Evolutionary conservation across 2,113 vertebrate species (phyloP).

Genomic region (Colistium nudipinnis): DNA sequence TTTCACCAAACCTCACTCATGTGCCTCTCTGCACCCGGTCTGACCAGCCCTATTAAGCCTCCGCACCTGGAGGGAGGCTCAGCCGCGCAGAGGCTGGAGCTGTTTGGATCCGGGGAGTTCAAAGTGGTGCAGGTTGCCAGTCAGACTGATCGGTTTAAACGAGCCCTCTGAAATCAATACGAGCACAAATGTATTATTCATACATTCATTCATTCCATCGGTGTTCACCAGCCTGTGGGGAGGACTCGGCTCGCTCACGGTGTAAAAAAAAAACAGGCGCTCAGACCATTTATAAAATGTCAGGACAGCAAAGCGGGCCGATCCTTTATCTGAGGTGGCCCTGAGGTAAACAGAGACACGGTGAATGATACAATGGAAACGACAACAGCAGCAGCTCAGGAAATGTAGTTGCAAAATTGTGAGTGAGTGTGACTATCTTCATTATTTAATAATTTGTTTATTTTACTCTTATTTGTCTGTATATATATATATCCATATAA

Average conservation of each 20-base stretch:
- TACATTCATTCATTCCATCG: slow-evolving; percentile 25
- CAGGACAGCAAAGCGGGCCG: not conserved
- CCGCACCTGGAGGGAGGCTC: not conserved
- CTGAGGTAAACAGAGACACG: not conserved
- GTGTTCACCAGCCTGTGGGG: not conserved
- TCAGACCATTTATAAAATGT: not conserved
- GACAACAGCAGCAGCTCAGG: not conserved
- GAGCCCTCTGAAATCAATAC: slow-evolving; percentile 23
- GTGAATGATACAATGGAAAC: not conserved
- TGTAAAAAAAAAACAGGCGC: not conserved
- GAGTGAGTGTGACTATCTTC: not conserved
- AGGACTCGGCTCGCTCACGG: not conserved
- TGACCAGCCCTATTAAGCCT: slow-evolving; percentile 9
- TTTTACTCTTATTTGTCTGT: not conserved
- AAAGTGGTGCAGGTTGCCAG: slow-evolving; percentile 2
- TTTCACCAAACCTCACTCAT: not conserved
- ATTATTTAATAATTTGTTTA: no score
- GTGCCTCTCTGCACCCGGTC: not conserved
- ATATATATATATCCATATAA: no score
- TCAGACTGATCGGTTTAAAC: slow-evolving; percentile 41
- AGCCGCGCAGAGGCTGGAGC: no score
- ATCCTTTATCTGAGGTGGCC: not conserved
- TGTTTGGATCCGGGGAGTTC: not conserved
- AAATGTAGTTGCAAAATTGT: not conserved
- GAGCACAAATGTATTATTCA: slow-evolving; percentile 36